Conservation (phyloP, 2,888 invertebrate genomes). For the Choristoneura rosaceana region DNA sequence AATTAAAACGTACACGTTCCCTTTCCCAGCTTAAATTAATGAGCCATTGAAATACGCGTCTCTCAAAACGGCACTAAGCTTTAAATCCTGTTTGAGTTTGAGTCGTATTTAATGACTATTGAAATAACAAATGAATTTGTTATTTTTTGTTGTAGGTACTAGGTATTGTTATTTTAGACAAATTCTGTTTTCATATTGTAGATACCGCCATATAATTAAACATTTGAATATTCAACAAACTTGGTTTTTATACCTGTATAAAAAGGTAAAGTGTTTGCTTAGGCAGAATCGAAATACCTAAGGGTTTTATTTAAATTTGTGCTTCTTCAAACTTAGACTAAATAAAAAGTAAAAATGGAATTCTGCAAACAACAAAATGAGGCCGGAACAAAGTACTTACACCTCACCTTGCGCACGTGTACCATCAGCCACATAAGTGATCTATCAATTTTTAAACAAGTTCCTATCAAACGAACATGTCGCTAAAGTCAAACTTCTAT, state of each 20-base stretch:
- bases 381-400: too few species aligned
- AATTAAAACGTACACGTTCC: conserved; percentile 45
- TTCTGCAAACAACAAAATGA: too few species aligned
- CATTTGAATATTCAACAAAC: conserved; percentile 13
- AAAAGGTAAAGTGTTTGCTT: conserved; percentile 19
- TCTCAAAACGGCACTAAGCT: conserved; percentile 38
- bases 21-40: conserved; percentile 51
- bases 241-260: conserved; percentile 16
- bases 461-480: too few species aligned
- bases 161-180: neutral
- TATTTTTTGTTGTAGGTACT: neutral
- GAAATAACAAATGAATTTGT: conserved; percentile 18
- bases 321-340: neutral
- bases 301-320: conserved; percentile 2
- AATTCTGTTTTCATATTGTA: neutral
- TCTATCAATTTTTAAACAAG: too few species aligned
- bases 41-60: conserved; percentile 49
- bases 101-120: conserved; percentile 32
- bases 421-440: too few species aligned
- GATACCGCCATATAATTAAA: neutral
- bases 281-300: conserved; percentile 11
- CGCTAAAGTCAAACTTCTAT: too few species aligned
- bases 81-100: conserved; percentile 38
- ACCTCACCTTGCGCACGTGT: too few species aligned
- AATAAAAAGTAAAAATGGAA: too few species aligned